These are phyloP conservation scores for Oenanthe oenanthe DNA, from an alignment of 2,113 vertebrate species.

Conservation along the genomic window DNA sequence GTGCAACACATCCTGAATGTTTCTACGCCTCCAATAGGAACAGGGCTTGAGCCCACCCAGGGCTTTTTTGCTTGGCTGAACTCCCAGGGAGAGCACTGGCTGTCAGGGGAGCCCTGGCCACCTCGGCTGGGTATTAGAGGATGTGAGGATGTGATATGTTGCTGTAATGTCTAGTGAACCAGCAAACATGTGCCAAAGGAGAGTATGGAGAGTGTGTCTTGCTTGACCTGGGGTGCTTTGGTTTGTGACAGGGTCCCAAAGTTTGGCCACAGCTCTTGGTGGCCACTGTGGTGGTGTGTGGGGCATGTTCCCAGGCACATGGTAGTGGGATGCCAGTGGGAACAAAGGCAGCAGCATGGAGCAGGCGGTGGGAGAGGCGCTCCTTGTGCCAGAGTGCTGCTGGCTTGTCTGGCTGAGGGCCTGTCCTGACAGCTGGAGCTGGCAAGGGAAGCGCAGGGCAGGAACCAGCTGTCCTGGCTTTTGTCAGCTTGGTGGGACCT, in stretches of 20 bases:
- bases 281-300: accelerated
- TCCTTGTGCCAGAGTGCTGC: accelerated
- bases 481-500: neutral
- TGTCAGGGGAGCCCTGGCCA: neutral
- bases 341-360: neutral
- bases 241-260: neutral
- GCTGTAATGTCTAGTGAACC: neutral
- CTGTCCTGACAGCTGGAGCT: neutral
- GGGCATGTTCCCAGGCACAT: accelerated
- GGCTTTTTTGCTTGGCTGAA: neutral
- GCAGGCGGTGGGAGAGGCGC: neutral
- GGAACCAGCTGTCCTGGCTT: neutral
- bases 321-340: accelerated
- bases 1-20: neutral
- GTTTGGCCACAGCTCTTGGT: neutral
- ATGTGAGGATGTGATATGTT: neutral
- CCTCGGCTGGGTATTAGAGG: accelerated
- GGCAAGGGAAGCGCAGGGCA: accelerated
- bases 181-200: accelerated
- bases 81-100: neutral
- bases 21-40: accelerated
- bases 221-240: neutral
- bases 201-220: neutral
- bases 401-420: neutral
- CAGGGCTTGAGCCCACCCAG: neutral